Evolutionary conservation across 2,888 invertebrate genomes (phyloP).

Genomic region (Pediacus dermestoides): DNA sequence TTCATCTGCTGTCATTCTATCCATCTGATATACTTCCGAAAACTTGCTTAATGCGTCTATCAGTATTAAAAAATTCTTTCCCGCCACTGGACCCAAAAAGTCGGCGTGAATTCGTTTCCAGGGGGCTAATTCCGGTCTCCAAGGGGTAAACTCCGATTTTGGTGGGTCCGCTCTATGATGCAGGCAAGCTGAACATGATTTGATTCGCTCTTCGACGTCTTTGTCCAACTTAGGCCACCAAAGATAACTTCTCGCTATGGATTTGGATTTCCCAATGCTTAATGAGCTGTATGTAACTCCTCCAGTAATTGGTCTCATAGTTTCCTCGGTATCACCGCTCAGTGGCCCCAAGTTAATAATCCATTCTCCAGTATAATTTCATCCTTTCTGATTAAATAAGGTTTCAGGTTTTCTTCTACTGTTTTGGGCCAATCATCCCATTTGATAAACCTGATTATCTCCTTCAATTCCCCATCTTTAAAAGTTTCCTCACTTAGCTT

Average conservation of each 20-base stretch:
- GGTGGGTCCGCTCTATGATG: too few species aligned
- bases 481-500: too few species aligned
- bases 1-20: background rate
- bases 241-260: slow-evolving; percentile 16
- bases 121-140: slow-evolving; percentile 1
- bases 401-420: too few species aligned
- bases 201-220: slow-evolving; percentile 15
- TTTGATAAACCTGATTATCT: too few species aligned
- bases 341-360: too few species aligned
- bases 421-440: too few species aligned
- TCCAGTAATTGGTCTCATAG: too few species aligned
- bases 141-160: slow-evolving; percentile 6
- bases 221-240: slow-evolving; percentile 23
- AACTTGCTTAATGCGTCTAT: slow-evolving; percentile 10
- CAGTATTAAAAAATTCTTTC: slow-evolving; percentile 9
- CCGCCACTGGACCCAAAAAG: background rate
- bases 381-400: too few species aligned
- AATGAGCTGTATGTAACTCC: too few species aligned
- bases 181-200: slow-evolving; percentile 15
- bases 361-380: too few species aligned
- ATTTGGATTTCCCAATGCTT: slow-evolving; percentile 15
- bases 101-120: slow-evolving; percentile 4
- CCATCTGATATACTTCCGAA: slow-evolving; percentile 3
- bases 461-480: too few species aligned
- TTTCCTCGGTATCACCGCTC: too few species aligned